Conservation (phyloP, 2,888 invertebrate genomes). For the Lathronympha strigana region DNA sequence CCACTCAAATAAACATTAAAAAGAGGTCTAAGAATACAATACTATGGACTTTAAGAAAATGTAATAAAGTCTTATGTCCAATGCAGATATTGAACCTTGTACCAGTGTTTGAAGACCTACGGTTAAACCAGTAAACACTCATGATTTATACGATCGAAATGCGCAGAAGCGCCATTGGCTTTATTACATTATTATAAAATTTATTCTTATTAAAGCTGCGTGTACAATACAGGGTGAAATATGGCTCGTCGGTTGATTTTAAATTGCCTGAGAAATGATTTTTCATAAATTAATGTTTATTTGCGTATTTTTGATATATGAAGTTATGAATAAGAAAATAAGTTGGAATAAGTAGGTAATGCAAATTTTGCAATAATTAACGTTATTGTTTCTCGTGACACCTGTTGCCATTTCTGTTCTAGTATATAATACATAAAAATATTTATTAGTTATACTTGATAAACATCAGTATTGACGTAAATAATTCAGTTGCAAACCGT, state of each 20-base stretch:
- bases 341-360: not conserved
- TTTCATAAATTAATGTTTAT: not conserved
- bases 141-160: constrained; percentile 48
- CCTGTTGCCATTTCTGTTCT: no score
- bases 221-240: constrained; percentile 33
- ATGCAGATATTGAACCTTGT: constrained; percentile 1
- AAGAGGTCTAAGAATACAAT: not conserved
- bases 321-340: not conserved
- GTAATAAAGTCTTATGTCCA: constrained; percentile 6
- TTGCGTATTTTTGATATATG: no score
- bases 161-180: constrained; percentile 44
- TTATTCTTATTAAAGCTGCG: constrained; percentile 46
- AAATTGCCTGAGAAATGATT: constrained; percentile 14
- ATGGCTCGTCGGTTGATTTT: constrained; percentile 20
- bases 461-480: no score
- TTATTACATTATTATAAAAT: constrained; percentile 47
- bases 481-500: no score
- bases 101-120: constrained; percentile 26
- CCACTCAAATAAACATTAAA: constrained; percentile 3
- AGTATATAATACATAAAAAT: no score
- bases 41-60: constrained; percentile 7
- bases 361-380: no score
- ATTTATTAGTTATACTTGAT: no score
- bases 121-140: constrained; percentile 42
- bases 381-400: no score